Evolutionary conservation across 2,888 invertebrate species (phyloP).

Genomic region (Mythimna pallens): DNA sequence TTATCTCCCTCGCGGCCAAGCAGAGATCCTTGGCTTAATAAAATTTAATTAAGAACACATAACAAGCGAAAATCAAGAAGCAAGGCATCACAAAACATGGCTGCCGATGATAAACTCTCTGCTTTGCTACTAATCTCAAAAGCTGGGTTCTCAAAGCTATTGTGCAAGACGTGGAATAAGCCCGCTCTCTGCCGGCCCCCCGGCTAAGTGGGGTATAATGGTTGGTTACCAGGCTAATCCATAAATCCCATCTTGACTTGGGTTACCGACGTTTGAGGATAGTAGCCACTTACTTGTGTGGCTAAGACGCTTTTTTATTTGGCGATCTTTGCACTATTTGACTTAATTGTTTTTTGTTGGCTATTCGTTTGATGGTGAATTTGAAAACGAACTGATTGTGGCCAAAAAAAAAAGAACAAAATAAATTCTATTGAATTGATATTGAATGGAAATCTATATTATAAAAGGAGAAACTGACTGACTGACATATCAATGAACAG

Average conservation of each 20-base stretch:
- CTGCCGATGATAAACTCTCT: constrained; percentile 60
- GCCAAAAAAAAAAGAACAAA: not conserved
- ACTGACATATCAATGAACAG: no score
- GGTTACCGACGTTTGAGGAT: constrained; percentile 56
- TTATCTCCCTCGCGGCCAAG: constrained; percentile 45
- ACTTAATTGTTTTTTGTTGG: constrained; percentile 29
- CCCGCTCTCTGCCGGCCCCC: constrained; percentile 60
- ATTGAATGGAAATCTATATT: not conserved
- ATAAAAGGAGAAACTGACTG: no score
- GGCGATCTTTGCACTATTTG: constrained; percentile 22
- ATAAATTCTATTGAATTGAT: not conserved
- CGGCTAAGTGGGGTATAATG: constrained; percentile 68
- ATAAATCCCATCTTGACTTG: constrained; percentile 68
- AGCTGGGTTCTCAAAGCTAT: constrained; percentile 60
- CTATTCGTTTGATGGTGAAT: not conserved
- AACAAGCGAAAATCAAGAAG: constrained; percentile 46
- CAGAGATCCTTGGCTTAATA: constrained; percentile 47
- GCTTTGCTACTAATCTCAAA: constrained; percentile 65
- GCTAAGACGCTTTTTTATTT: constrained; percentile 52
- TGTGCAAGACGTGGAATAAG: constrained; percentile 67
- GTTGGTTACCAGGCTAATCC: constrained; percentile 68
- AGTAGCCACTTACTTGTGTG: constrained; percentile 45
- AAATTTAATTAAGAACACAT: constrained; percentile 59
- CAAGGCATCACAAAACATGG: constrained; percentile 57
- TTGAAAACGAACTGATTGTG: not conserved